Evolutionary conservation across 2,888 invertebrate species (phyloP).

Genomic region (Orthosia incerta): DNA sequence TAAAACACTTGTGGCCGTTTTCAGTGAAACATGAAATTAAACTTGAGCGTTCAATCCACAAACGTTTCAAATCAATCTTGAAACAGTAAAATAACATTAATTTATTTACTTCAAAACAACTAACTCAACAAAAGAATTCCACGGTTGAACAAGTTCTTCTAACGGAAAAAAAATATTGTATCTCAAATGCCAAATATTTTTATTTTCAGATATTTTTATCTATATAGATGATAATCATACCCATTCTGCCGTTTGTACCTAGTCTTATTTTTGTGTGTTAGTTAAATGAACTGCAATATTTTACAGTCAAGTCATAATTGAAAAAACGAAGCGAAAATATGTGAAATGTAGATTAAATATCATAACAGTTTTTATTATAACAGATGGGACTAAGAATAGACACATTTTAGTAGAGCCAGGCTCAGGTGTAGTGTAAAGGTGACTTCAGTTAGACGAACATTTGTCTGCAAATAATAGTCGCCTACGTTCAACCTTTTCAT

Average conservation of each 20-base stretch:
- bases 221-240: background rate
- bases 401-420: background rate
- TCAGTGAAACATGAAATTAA: background rate
- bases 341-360: background rate
- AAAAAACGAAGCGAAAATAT: conserved; percentile 16
- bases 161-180: conserved; percentile 19
- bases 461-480: conserved; percentile 6
- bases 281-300: conserved; percentile 53
- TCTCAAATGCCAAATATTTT: conserved; percentile 10
- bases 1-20: background rate
- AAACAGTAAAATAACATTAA: conserved; percentile 6
- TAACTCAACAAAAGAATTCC: conserved; percentile 8
- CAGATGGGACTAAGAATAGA: conserved; percentile 21
- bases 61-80: background rate
- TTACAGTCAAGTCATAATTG: conserved; percentile 46
- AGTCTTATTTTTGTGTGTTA: conserved; percentile 58
- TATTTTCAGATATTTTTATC: background rate
- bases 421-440: conserved; percentile 4
- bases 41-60: background rate
- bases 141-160: conserved; percentile 11
- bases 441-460: background rate
- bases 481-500: conserved; percentile 6
- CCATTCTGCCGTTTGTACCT: conserved; percentile 3
- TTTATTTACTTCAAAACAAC: too few species aligned
- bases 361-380: background rate